These are phyloP conservation scores for Trilocha varians DNA, from an alignment of 2,888 invertebrate genomes.

Conservation along the genomic window DNA sequence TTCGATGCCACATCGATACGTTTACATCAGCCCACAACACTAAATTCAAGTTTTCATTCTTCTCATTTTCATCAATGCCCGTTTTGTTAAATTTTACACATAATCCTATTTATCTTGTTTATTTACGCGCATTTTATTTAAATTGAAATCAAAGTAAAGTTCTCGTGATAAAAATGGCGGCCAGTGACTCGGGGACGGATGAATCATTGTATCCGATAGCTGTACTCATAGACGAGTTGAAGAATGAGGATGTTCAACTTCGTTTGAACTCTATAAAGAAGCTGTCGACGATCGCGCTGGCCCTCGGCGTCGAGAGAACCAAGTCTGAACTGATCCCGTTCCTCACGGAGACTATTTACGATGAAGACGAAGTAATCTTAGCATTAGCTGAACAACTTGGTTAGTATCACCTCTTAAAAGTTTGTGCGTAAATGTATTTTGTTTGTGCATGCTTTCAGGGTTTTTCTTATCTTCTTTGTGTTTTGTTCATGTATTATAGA, in stretches of 20 bases:
- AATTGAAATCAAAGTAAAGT: neutral
- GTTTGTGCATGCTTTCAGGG: too few species aligned
- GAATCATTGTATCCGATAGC: slow-evolving; percentile 99
- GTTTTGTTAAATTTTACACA: neutral
- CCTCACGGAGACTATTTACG: slow-evolving; percentile 98
- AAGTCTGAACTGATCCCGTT: slow-evolving; percentile 96
- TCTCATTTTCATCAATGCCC: too few species aligned
- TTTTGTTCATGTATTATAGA: too few species aligned
- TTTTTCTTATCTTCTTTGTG: too few species aligned
- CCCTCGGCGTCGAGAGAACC: slow-evolving; percentile 97
- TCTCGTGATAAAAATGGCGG: slow-evolving; percentile 44
- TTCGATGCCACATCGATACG: too few species aligned
- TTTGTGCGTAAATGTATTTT: too few species aligned
- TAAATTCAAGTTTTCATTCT: too few species aligned
- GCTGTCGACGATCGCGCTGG: slow-evolving; percentile 98
- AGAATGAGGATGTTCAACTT: slow-evolving; percentile 99
- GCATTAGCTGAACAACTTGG: slow-evolving; percentile 99
- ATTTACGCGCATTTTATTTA: slow-evolving; percentile 4
- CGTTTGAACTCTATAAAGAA: slow-evolving; percentile 99
- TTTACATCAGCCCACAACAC: too few species aligned
- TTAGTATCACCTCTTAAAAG: too few species aligned
- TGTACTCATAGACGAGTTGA: slow-evolving; percentile 98
- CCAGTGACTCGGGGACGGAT: slow-evolving; percentile 86
- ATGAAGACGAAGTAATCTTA: slow-evolving; percentile 98
- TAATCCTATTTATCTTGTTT: slow-evolving; percentile 6